phyloP scores from a whole-genome alignment of 2,113 vertebrate species.

The Agelaius phoeniceus region DNA sequence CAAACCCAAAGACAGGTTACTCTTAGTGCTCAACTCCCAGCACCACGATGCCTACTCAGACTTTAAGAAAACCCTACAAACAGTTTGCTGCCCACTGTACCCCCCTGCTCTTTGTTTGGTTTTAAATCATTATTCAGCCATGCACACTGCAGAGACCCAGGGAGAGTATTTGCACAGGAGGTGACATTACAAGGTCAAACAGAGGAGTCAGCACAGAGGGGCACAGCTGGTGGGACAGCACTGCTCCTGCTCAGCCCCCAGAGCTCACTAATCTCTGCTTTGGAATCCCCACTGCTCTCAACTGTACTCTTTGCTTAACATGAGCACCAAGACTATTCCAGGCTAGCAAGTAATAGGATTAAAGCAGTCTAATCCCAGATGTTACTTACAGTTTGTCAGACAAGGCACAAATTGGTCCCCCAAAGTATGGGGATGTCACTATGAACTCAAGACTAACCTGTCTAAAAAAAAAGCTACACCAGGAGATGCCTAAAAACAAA shows the following conservation, averaged over 20 bases:
- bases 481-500: background rate
- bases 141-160: background rate
- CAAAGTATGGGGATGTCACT: background rate
- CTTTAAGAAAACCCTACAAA: background rate
- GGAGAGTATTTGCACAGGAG: background rate
- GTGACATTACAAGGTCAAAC: background rate
- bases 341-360: background rate
- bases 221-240: background rate
- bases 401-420: background rate
- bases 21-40: background rate
- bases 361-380: background rate
- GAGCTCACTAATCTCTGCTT: background rate
- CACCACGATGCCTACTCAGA: fast-evolving
- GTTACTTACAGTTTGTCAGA: background rate
- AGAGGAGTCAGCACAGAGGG: background rate
- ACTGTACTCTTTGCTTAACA: background rate
- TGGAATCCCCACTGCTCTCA: background rate
- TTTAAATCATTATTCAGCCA: background rate
- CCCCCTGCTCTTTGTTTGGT: background rate
- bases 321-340: background rate
- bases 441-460: background rate
- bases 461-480: background rate
- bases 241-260: background rate
- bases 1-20: background rate
- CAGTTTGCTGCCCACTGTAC: background rate